Conservation (phyloP, 2,797 vertebrate species). For the Coracias cyanogaster region DNA sequence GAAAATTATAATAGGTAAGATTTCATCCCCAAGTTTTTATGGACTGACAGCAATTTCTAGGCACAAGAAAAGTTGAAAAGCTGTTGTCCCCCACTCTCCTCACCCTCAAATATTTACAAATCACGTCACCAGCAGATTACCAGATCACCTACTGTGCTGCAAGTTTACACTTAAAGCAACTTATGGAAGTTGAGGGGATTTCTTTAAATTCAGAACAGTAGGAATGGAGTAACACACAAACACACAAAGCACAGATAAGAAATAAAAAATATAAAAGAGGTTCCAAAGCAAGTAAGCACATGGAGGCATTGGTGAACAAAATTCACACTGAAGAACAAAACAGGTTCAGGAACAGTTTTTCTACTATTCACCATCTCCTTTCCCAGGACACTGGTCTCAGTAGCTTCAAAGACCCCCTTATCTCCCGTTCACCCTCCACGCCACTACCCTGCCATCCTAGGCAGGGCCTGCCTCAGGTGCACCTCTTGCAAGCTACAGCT, state of each 20-base stretch:
- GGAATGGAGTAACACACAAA: not conserved
- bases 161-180: not conserved
- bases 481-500: not conserved
- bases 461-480: not conserved
- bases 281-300: not conserved
- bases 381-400: not conserved
- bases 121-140: not conserved
- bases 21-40: not conserved
- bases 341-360: not conserved
- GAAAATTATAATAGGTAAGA: not conserved
- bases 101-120: not conserved
- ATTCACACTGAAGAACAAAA: not conserved
- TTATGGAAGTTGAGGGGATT: not conserved
- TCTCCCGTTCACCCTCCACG: not conserved
- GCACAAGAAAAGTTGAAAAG: not conserved
- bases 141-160: not conserved
- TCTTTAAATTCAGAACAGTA: not conserved
- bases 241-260: not conserved
- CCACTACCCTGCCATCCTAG: not conserved
- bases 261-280: not conserved
- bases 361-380: not conserved
- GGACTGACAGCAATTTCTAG: not conserved
- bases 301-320: not conserved
- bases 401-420: not conserved
- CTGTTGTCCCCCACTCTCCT: accelerated